Evolutionary conservation across 2,113 vertebrate genomes (phyloP).

Genomic region (Amia ocellicauda): DNA sequence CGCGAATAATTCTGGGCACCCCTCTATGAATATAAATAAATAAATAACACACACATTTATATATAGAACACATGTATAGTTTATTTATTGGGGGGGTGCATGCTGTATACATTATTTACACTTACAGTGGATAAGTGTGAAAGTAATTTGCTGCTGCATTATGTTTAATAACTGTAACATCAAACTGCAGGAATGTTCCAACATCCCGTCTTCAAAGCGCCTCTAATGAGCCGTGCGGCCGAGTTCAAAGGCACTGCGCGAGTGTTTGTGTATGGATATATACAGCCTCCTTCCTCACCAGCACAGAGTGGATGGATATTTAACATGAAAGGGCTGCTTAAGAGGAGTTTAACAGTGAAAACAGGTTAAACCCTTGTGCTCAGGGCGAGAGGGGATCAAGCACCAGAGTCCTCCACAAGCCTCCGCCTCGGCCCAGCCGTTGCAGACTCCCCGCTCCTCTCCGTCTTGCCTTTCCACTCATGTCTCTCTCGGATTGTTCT

Average conservation of each 20-base stretch:
- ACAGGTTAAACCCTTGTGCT: conserved; percentile 60
- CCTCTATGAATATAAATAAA: too few relatives aligned
- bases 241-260: conserved; percentile 69
- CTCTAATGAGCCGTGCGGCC: conserved; percentile 55
- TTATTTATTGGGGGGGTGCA: conserved; percentile 43
- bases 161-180: conserved; percentile 68
- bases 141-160: conserved; percentile 61
- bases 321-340: conserved; percentile 60
- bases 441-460: conserved; percentile 13
- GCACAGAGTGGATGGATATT: conserved; percentile 63
- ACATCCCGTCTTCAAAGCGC: conserved; percentile 64
- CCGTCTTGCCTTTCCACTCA: conserved; percentile 7
- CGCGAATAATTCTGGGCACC: conserved; percentile 42
- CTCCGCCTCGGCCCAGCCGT: too few relatives aligned
- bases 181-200: conserved; percentile 57
- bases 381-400: conserved; percentile 41
- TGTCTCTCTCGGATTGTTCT: background rate
- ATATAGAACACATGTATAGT: conserved; percentile 11
- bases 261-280: conserved; percentile 62
- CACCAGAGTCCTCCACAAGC: too few relatives aligned
- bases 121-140: conserved; percentile 46
- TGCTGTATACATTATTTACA: conserved; percentile 57
- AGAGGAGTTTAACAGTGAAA: conserved; percentile 63
- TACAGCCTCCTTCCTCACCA: conserved; percentile 45
- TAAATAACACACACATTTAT: conserved; percentile 17